Evolutionary conservation across 2,113 vertebrate species (phyloP).

Genomic region (Nesoenas mayeri): DNA sequence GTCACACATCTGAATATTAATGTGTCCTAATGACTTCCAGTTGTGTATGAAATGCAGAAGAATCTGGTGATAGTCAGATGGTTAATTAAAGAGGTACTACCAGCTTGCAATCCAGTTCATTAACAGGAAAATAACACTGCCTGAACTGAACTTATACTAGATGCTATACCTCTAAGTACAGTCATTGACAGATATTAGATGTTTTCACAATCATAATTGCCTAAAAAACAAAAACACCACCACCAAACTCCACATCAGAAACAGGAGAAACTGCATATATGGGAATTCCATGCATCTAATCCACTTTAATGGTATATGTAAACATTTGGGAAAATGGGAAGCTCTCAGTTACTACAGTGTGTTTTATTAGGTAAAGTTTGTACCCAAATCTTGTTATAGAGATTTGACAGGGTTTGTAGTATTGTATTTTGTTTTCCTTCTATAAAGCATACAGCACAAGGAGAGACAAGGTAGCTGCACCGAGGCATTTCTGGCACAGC

Average conservation of each 20-base stretch:
- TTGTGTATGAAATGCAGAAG: not conserved
- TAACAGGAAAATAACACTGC: not conserved
- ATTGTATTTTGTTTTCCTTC: not conserved
- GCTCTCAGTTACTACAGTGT: not conserved
- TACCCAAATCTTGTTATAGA: rapidly evolving
- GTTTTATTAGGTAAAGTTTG: not conserved
- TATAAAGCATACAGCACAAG: not conserved
- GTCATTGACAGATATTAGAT: not conserved
- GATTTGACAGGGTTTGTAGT: not conserved
- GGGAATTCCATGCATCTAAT: not conserved
- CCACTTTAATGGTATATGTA: not conserved
- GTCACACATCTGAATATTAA: not conserved
- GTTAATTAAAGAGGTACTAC: not conserved
- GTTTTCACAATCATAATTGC: not conserved
- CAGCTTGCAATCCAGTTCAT: not conserved
- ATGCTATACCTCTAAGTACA: not conserved
- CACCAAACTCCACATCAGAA: not conserved
- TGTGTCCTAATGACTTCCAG: not conserved
- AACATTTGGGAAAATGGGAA: not conserved
- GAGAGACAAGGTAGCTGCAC: not conserved
- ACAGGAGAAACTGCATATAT: not conserved
- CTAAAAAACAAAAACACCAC: not conserved
- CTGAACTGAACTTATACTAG: not conserved
- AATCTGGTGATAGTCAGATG: not conserved
- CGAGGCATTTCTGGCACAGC: rapidly evolving